Evolutionary conservation across 2,113 vertebrate species (phyloP).

Genomic region (Brachionichthys hirsutus): DNA sequence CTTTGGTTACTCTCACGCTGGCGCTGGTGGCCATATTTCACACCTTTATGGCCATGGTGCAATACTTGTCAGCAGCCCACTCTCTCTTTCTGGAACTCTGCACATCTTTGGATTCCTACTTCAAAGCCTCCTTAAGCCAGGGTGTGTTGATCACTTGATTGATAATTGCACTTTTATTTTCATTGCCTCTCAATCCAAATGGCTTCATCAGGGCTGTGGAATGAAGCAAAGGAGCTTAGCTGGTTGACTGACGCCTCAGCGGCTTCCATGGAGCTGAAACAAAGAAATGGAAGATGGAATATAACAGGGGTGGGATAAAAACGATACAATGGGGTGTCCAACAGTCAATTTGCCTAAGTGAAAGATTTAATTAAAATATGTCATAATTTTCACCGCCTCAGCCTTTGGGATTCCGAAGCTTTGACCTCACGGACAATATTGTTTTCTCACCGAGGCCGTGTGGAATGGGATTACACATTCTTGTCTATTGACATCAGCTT

Average conservation of each 20-base stretch:
- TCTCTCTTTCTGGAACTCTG: conserved; percentile 51
- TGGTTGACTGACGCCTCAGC: conserved; percentile 68
- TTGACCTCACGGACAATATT: conserved; percentile 76
- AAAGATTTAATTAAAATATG: conserved; percentile 79
- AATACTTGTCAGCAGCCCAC: conserved; percentile 13
- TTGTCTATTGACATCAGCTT: conserved; percentile 76
- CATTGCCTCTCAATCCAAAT: conserved; percentile 54
- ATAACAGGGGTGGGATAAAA: conserved; percentile 30
- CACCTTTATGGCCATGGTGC: conserved; percentile 34
- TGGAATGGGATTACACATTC: conserved; percentile 79
- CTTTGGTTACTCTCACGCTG: conserved; percentile 20
- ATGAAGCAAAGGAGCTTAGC: conserved; percentile 65
- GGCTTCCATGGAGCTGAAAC: conserved; percentile 34
- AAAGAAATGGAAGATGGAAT: conserved; percentile 36
- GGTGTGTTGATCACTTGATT: conserved; percentile 62
- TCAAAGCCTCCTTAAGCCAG: conserved; percentile 57
- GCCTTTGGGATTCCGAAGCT: conserved; percentile 72
- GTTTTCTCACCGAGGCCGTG: conserved; percentile 69
- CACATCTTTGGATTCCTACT: conserved; percentile 59
- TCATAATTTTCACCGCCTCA: conserved; percentile 72
- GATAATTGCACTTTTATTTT: conserved; percentile 64
- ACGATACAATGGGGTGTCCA: conserved; percentile 65
- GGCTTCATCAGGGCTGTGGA: conserved; percentile 38
- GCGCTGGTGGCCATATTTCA: conserved; percentile 31
- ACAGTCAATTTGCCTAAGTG: conserved; percentile 70